phyloP scores from a whole-genome alignment of 2,888 invertebrate species.

The Tinea semifulvella region DNA sequence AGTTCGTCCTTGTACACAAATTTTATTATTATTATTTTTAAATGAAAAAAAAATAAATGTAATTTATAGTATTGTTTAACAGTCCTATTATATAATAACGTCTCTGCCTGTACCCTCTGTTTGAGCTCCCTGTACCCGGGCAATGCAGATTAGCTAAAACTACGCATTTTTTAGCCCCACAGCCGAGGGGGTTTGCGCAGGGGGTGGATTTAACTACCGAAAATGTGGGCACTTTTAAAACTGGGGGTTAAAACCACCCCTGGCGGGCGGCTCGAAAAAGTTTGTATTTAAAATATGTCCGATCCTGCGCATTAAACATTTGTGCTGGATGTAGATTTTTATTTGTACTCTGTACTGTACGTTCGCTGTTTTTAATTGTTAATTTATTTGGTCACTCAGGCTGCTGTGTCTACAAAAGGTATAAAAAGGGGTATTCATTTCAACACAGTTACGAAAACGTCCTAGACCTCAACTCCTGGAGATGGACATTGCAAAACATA shows the following conservation, averaged over 20 bases:
- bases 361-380: conserved; percentile 3
- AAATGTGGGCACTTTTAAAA: conserved; percentile 41
- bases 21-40: no score
- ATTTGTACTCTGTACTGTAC: not conserved
- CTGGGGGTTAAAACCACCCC: conserved; percentile 26
- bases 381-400: not conserved
- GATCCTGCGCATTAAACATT: conserved; percentile 25
- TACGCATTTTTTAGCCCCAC: conserved; percentile 71
- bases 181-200: conserved; percentile 35
- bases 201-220: conserved; percentile 52
- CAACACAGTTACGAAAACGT: no score
- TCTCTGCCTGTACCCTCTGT: conserved; percentile 38
- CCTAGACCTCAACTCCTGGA: no score
- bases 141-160: conserved; percentile 73
- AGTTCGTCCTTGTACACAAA: no score
- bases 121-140: conserved; percentile 40
- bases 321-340: not conserved
- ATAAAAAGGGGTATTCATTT: no score
- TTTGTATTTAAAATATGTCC: conserved; percentile 66
- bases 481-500: no score
- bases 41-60: no score
- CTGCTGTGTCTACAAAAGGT: no score
- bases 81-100: no score
- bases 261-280: conserved; percentile 39
- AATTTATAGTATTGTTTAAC: no score